Evolutionary conservation across 2,888 invertebrate species (phyloP).

Genomic region (Apoderus coryli): DNA sequence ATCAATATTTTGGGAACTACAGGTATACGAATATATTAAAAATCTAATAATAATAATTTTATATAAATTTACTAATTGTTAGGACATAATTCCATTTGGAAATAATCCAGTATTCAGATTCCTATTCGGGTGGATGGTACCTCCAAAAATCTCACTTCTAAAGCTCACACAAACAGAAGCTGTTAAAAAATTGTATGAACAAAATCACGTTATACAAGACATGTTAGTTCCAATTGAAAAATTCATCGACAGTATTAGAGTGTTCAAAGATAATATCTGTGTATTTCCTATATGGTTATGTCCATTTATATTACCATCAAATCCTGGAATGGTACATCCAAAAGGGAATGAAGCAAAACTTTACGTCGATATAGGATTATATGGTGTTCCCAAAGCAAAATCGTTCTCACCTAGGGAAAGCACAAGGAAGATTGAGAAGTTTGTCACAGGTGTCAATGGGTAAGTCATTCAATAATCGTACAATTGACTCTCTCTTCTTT

Average conservation of each 20-base stretch:
- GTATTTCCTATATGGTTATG: constrained; percentile 74
- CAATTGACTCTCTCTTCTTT: too few species aligned
- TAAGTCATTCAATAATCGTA: too few species aligned
- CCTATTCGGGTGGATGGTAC: constrained; percentile 67
- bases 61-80: constrained; percentile 14
- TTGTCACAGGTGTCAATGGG: constrained; percentile 52
- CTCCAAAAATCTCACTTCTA: constrained; percentile 66
- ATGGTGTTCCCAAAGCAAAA: constrained; percentile 54
- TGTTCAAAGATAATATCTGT: constrained; percentile 48
- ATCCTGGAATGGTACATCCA: constrained; percentile 59
- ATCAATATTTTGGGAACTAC: constrained; percentile 72
- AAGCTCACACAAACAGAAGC: constrained; percentile 63
- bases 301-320: constrained; percentile 53
- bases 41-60: background rate
- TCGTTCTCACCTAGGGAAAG: constrained; percentile 47
- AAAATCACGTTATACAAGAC: constrained; percentile 66
- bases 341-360: constrained; percentile 25
- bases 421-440: constrained; percentile 53
- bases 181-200: constrained; percentile 55
- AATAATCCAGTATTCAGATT: constrained; percentile 58
- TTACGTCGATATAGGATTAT: constrained; percentile 71
- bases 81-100: constrained; percentile 75
- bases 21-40: constrained; percentile 34
- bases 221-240: constrained; percentile 58
- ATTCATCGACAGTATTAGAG: constrained; percentile 43